Percentiles rank a stretch among this genome's conserved stretches.
Conservation (phyloP, 1,140 invertebrate species). For the Octopus sinensis region DNA sequence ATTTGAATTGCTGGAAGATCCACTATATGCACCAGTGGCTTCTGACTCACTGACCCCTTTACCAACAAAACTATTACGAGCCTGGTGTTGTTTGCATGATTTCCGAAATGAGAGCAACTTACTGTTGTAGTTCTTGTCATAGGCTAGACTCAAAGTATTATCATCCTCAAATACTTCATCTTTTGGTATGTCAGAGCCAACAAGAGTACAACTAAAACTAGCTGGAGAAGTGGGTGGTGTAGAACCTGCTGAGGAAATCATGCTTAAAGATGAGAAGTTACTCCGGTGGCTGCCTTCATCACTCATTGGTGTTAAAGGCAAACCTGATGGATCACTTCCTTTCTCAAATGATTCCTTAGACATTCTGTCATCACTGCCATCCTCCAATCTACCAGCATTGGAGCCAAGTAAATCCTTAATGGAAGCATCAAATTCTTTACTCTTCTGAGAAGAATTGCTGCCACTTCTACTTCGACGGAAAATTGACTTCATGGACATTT, state of each 20-base stretch:
- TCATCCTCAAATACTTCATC: conserved; percentile 2
- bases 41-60: background rate
- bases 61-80: background rate
- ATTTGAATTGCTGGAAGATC: background rate
- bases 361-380: background rate
- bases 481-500: conserved; percentile 13
- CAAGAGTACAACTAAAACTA: background rate
- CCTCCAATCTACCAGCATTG: background rate
- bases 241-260: background rate
- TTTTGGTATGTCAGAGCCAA: background rate
- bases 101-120: background rate
- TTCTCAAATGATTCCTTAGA: background rate
- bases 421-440: background rate
- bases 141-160: background rate
- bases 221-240: conserved; percentile 1
- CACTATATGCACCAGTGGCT: background rate
- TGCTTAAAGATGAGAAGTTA: background rate
- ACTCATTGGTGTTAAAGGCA: background rate
- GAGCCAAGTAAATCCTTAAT: background rate
- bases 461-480: conserved; percentile 3
- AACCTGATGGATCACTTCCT: background rate
- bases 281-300: background rate
- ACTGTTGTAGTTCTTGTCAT: conserved; percentile 8
- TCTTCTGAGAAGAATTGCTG: conserved; percentile 8
- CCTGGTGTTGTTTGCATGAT: background rate